phyloP scores from a whole-genome alignment of 2,888 invertebrate species.

The Lasioglossum vierecki region DNA sequence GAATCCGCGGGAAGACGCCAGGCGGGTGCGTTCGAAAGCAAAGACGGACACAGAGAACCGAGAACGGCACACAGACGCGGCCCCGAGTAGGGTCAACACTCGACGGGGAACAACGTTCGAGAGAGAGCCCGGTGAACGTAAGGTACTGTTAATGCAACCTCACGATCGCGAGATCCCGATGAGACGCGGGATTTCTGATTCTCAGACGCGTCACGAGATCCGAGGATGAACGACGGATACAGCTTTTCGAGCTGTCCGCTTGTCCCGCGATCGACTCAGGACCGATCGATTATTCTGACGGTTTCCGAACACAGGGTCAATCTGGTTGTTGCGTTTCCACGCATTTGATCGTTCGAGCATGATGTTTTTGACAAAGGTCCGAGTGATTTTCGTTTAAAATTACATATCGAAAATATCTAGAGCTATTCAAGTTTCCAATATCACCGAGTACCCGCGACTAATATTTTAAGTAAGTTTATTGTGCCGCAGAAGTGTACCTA shows the following conservation, averaged over 20 bases:
- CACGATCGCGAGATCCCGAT: conserved; percentile 76
- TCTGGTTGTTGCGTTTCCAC: not conserved
- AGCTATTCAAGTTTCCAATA: not conserved
- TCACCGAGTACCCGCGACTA: not conserved
- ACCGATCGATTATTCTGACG: conserved; percentile 34
- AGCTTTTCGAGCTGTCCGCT: conserved; percentile 18
- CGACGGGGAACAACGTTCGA: conserved; percentile 26
- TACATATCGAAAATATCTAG: not conserved
- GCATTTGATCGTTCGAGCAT: not conserved
- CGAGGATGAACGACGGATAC: conserved; percentile 54
- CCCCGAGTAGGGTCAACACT: conserved; percentile 51
- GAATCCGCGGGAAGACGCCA: conserved; percentile 40
- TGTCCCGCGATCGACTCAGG: not conserved
- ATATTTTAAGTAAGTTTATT: not conserved
- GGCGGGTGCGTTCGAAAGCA: conserved; percentile 59
- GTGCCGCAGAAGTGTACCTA: not conserved
- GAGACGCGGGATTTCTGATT: conserved; percentile 65
- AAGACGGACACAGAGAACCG: conserved; percentile 45
- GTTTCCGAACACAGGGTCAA: not conserved
- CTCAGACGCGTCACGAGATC: conserved; percentile 68
- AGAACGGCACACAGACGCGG: conserved; percentile 5
- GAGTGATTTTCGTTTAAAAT: not conserved
- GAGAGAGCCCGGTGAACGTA: conserved; percentile 44
- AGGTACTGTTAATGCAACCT: conserved; percentile 71
- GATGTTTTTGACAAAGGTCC: not conserved